phyloP scores from a whole-genome alignment of 2,797 vertebrate genomes.

The Pseudomugil tenellus region DNA sequence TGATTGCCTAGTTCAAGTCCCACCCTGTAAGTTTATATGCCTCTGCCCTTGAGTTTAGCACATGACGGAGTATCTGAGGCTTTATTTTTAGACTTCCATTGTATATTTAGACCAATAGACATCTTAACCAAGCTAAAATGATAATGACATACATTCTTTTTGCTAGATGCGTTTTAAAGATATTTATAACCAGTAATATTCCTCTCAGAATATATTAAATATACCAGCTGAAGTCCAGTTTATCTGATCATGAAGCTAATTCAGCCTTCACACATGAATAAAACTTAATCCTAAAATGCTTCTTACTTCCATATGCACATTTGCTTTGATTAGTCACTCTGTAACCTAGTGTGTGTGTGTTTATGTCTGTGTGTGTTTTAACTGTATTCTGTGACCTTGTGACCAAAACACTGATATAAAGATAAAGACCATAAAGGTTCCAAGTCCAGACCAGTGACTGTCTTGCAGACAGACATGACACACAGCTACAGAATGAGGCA shows the following conservation, averaged over 20 bases:
- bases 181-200: not conserved
- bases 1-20: not conserved
- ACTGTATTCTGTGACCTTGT: not conserved
- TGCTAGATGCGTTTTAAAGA: not conserved
- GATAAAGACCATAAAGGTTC: constrained; percentile 16
- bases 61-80: not conserved
- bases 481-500: constrained; percentile 10
- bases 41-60: not conserved
- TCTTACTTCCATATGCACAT: not conserved
- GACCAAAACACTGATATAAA: constrained; percentile 29
- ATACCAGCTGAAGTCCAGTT: not conserved
- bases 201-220: constrained; percentile 1
- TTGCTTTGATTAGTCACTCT: not conserved
- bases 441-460: constrained; percentile 22
- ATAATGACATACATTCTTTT: not conserved
- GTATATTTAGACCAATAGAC: not conserved
- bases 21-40: not conserved
- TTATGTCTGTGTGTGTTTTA: not conserved
- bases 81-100: not conserved
- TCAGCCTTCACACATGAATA: not conserved
- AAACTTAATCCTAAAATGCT: constrained; percentile 5
- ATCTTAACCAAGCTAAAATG: not conserved
- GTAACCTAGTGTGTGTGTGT: not conserved
- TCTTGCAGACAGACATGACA: constrained; percentile 4
- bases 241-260: constrained; percentile 2